Conservation (phyloP, 2,797 vertebrate genomes). For the Tokudaia tokunoshimensis region DNA sequence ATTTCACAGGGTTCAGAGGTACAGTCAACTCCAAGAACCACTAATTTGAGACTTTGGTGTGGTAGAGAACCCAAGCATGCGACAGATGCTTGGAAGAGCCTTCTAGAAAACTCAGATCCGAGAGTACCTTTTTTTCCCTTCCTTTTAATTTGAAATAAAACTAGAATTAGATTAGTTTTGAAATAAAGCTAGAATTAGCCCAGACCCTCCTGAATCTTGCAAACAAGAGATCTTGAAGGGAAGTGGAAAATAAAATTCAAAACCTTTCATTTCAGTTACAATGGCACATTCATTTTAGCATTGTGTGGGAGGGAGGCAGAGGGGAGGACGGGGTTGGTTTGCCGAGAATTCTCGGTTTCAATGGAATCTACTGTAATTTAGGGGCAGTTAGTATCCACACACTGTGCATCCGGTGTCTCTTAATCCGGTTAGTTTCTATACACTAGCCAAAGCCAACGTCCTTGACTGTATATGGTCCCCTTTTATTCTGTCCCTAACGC, state of each 20-base stretch:
- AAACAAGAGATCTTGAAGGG: constrained; percentile 78
- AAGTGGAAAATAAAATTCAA: constrained; percentile 78
- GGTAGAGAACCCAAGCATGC: constrained; percentile 29
- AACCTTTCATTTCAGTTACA: constrained; percentile 74
- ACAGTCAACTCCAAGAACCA: constrained; percentile 7
- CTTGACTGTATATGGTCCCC: constrained; percentile 53
- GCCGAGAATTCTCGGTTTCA: constrained; percentile 72
- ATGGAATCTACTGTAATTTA: constrained; percentile 79
- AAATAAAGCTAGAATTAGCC: constrained; percentile 73
- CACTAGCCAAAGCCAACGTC: constrained; percentile 69
- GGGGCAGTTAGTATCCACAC: constrained; percentile 71
- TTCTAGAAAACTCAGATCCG: constrained; percentile 50
- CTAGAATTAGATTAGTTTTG: constrained; percentile 73
- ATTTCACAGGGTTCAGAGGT: neutral
- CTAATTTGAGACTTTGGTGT: neutral
- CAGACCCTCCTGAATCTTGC: constrained; percentile 75
- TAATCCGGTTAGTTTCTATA: constrained; percentile 76
- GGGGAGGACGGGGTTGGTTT: neutral
- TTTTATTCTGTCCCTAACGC: constrained; percentile 51
- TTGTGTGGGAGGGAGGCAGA: neutral
- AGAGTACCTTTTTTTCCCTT: neutral
- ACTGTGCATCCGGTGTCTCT: constrained; percentile 73
- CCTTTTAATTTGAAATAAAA: constrained; percentile 62
- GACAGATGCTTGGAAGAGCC: constrained; percentile 18
- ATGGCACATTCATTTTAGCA: constrained; percentile 73